Evolutionary conservation across 2,888 invertebrate species (phyloP), one percentile per base, ranked within the genome.

Genomic region (Troides helena): DNA sequence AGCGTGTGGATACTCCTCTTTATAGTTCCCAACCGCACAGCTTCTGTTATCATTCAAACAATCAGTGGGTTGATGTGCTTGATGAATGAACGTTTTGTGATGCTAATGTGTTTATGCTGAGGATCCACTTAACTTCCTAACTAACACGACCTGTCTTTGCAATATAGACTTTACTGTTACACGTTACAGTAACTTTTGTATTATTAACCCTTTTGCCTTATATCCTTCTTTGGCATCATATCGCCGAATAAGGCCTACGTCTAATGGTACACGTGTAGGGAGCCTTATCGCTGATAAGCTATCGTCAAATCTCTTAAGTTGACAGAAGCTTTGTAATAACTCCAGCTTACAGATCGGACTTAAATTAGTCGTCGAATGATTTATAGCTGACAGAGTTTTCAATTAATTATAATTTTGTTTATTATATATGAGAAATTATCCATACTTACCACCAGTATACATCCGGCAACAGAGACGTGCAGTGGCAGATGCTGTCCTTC

Each of bases 31-130:
- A 72, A 73, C 74, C 70, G 57, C 74, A 76, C 78, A 80, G 75
- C 70, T 56, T 80, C 76, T 80, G 75, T 86, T 88, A 85, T 89
- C 88, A 83, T 72, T 73, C 75, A 77, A 78, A 79, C 84, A 81
- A 89, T 89, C 89, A 84, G 76, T 77, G 75, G 78, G 79, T 72
- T 79, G 82, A 87, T 88, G 89, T 88, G 85, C 85, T 78, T 88
- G 91, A 91, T 90, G 90, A 91, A 92, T 89, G 88, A 86, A 89
- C 83, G 88, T 87, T 90, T 90, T 91, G 90, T 90, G 87, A 90
- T 90, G 89, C 80, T 83, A 85, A 87, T 86, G 78, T 78, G 71
- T 77, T 77, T 81, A 79, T 79, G 80, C 75, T 53, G 46, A 66
- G n/a, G 18, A 65, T 62, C 57, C 21, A 10, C 58, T 50, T 58